Conservation (phyloP, 2,797 vertebrate genomes). For the Chlorospingus semifuscus region DNA sequence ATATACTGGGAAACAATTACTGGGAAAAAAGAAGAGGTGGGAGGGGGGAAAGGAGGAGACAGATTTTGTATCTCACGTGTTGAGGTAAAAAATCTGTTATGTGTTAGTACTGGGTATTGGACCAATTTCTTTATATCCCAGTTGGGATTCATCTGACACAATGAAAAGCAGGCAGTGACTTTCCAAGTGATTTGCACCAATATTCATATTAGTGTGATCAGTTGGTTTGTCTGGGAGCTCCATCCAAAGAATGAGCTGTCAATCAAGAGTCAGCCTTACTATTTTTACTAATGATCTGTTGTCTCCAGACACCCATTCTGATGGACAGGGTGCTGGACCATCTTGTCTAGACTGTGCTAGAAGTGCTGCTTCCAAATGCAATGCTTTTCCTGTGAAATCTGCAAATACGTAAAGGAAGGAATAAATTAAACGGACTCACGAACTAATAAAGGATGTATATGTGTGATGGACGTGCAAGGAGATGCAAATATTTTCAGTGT, state of each 20-base stretch:
- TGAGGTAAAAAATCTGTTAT: not conserved
- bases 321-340: not conserved
- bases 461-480: not conserved
- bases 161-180: not conserved
- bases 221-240: not conserved
- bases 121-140: not conserved
- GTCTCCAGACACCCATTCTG: not conserved
- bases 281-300: not conserved
- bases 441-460: not conserved
- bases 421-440: not conserved
- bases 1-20: not conserved
- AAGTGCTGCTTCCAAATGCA: not conserved
- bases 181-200: not conserved
- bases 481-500: not conserved
- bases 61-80: not conserved
- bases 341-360: not conserved
- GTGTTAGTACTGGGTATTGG: not conserved
- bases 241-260: fast-evolving
- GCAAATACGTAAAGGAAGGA: not conserved
- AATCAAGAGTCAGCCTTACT: not conserved
- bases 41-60: not conserved
- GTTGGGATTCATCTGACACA: not conserved
- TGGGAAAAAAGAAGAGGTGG: not conserved
- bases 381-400: not conserved
- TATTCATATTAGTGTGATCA: fast-evolving